A percentile compares a stretch with the other conserved stretches of the same genome.
Conservation (phyloP, 64 coral and sea anemone genomes). For the Porites australiensis region DNA sequence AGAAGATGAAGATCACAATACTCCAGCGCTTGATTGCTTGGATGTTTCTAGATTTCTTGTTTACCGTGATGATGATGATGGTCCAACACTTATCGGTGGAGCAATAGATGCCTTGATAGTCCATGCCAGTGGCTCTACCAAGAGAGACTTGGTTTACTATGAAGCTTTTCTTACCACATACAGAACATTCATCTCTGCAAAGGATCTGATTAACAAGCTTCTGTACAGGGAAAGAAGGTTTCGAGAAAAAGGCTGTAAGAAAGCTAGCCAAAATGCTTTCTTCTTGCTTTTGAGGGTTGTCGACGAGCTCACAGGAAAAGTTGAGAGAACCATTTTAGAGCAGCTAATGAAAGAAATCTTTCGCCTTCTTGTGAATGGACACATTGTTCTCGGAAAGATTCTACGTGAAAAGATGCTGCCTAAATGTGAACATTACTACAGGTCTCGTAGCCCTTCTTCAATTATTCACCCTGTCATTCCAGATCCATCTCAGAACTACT, state of each 20-base stretch:
- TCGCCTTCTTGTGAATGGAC: slow-evolving; percentile 88
- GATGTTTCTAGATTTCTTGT: slow-evolving; percentile 96
- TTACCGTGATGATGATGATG: slow-evolving; percentile 83
- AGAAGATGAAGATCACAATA: slow-evolving; percentile 87
- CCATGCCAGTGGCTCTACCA: slow-evolving; percentile 87
- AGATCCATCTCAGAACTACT: slow-evolving; percentile 18
- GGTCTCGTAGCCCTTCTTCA: slow-evolving; percentile 16
- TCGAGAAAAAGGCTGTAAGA: slow-evolving; percentile 91
- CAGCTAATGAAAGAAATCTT: slow-evolving; percentile 95
- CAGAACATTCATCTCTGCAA: slow-evolving; percentile 87
- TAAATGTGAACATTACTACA: slow-evolving; percentile 94
- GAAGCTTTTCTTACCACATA: slow-evolving; percentile 98
- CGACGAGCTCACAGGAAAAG: slow-evolving; percentile 91
- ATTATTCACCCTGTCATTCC: neutral
- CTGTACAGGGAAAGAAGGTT: slow-evolving; percentile 96
- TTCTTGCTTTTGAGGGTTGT: slow-evolving; percentile 94
- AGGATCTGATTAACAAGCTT: slow-evolving; percentile 89
- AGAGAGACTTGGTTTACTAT: slow-evolving; percentile 89
- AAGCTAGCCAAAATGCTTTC: slow-evolving; percentile 97
- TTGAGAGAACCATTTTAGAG: slow-evolving; percentile 93
- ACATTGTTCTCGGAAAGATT: slow-evolving; percentile 86
- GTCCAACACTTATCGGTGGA: slow-evolving; percentile 84
- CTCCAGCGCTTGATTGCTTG: slow-evolving; percentile 91
- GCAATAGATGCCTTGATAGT: slow-evolving; percentile 97
- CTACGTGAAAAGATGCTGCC: slow-evolving; percentile 88